phyloP scores from a whole-genome alignment of 2,797 vertebrate genomes.

The Gymnocypris eckloni region DNA sequence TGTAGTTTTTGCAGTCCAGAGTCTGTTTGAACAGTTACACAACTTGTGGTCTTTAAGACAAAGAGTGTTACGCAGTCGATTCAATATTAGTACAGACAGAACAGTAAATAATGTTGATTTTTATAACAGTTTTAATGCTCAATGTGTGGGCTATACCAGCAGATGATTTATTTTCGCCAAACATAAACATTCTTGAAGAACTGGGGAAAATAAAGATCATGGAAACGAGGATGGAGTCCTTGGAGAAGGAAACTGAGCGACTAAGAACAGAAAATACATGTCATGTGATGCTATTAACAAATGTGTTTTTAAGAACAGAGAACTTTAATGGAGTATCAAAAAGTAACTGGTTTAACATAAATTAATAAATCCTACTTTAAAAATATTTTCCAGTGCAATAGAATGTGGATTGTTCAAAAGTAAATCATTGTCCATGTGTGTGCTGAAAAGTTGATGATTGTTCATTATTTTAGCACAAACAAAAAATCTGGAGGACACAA shows the following conservation, averaged over 20 bases:
- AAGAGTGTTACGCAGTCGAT: not conserved
- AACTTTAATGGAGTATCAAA: not conserved
- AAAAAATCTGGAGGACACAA: slow-evolving; percentile 8
- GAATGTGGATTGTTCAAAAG: not conserved
- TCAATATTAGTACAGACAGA: not conserved
- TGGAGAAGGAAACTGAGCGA: slow-evolving; percentile 26
- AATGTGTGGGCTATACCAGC: not conserved
- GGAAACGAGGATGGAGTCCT: not conserved
- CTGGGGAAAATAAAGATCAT: slow-evolving; percentile 19
- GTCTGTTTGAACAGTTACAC: slow-evolving; percentile 5
- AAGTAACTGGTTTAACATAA: not conserved
- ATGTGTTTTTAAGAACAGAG: not conserved
- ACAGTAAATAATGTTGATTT: not conserved
- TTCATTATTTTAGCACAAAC: slow-evolving; percentile 8
- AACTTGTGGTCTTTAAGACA: not conserved
- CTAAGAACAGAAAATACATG: slow-evolving; percentile 27
- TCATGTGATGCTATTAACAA: not conserved
- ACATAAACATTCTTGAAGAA: slow-evolving; percentile 36
- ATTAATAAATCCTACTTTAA: not conserved
- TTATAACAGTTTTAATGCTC: slow-evolving; percentile 10
- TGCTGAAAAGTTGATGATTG: no score
- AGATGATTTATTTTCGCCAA: not conserved
- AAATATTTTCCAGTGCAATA: not conserved
- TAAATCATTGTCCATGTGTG: not conserved
- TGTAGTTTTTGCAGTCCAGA: no score